These are phyloP conservation scores for Zonitis immaculata DNA, from an alignment of 2,888 invertebrate genomes.

Conservation along the genomic window DNA sequence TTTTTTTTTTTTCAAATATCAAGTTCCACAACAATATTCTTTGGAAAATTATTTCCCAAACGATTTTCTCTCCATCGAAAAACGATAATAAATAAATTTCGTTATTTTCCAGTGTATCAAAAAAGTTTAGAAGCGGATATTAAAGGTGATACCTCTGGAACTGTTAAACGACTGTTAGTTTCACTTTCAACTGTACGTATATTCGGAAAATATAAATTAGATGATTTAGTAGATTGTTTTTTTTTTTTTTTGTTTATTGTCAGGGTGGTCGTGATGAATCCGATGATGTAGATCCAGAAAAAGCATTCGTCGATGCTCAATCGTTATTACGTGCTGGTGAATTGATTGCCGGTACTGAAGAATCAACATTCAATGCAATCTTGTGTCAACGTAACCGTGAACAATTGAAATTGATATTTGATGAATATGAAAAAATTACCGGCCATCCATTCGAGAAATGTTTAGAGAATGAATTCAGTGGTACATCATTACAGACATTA, in stretches of 20 bases:
- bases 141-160: slow-evolving; percentile 84
- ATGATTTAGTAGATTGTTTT: neutral
- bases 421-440: slow-evolving; percentile 70
- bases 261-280: slow-evolving; percentile 78
- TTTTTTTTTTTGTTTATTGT: neutral
- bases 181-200: slow-evolving; percentile 63
- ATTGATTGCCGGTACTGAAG: slow-evolving; percentile 71
- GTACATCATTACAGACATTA: slow-evolving; percentile 72
- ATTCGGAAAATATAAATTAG: neutral
- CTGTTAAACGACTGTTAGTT: slow-evolving; percentile 82
- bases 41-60: too few relatives aligned
- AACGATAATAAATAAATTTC: too few relatives aligned
- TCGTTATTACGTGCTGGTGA: slow-evolving; percentile 71
- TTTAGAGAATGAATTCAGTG: slow-evolving; percentile 72
- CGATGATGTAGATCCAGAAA: slow-evolving; percentile 63
- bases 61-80: too few relatives aligned
- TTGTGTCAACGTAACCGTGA: slow-evolving; percentile 72
- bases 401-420: slow-evolving; percentile 55
- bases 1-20: too few relatives aligned
- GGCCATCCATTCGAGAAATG: slow-evolving; percentile 76
- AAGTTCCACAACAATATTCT: too few relatives aligned
- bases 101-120: slow-evolving; percentile 67
- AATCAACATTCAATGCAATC: slow-evolving; percentile 77
- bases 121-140: slow-evolving; percentile 77
- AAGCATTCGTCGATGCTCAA: slow-evolving; percentile 78